Base-by-base conservation (phyloP, 2,888 invertebrate genomes). In the Ypsolopha sequella region DNA sequence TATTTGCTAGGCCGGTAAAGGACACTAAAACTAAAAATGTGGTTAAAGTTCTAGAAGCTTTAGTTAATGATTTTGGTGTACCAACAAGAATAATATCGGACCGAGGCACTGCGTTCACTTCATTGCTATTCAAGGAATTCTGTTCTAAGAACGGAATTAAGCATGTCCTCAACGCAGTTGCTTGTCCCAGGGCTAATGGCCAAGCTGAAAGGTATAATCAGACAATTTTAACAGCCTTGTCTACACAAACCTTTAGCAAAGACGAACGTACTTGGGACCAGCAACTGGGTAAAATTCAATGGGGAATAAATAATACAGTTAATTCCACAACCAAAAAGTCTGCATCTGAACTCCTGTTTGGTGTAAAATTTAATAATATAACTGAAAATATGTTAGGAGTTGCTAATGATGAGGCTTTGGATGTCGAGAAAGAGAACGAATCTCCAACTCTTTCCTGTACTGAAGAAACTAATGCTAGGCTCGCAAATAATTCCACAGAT, bases 91-190 rank as follows among this genome's bases (percentile, higher is more conserved):
- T 57, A 33, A 38, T 56, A 1, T 54, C 55, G 1, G 55, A 56
- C 14, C 48, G 51, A 7, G 55, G 54, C 1, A 53, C 56, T 33
- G 34, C 43, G 6, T 56, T 56, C 38, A 56, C 56, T n/a, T 55
- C 54, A n/a, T 24, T 24, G 7, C 45, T 45, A 41, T 56, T 56
- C 8, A 54, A 51, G 41, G 6, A 36, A 6, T 56, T 53, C 54
- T 11, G 51, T 7, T 38, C 41, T n/a, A 49, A 54, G 13, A 48
- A 34, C 6, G 52, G 55, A 7, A 50, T 54, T 2, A 54, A 55
- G 36, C 59, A 59, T 35, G 38, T 55, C 2, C 14, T 57, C 41
- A 48, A 58, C 39, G 58, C 55, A 6, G 55, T 58, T 35, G 54
- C 58, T 3, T 51, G 52, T 10, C 57, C 58, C 6, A 36, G 1